Evolutionary conservation across 2,888 invertebrate species (phyloP).

Genomic region (Saturnia pavonia): DNA sequence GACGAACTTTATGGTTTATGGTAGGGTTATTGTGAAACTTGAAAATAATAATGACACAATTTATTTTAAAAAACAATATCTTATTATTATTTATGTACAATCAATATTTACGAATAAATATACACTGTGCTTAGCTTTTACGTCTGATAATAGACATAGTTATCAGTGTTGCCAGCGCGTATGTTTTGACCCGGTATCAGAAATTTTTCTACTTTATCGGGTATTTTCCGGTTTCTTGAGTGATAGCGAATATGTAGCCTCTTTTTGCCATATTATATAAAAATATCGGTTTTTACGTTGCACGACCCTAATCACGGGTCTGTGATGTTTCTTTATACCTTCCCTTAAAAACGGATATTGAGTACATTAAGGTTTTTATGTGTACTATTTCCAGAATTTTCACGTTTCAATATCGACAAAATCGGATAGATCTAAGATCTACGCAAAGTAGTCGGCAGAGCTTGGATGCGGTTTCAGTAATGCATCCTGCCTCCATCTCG

Average conservation of each 20-base stretch:
- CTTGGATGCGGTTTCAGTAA: background rate
- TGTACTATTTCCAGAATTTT: background rate
- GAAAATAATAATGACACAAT: background rate
- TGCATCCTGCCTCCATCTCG: background rate
- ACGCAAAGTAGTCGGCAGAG: background rate
- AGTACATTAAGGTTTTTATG: background rate
- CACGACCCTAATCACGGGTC: too few relatives aligned
- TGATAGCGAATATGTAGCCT: too few relatives aligned
- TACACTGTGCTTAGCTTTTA: background rate
- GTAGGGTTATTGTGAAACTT: too few relatives aligned
- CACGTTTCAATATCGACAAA: background rate
- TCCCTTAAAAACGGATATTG: background rate
- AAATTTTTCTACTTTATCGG: too few relatives aligned
- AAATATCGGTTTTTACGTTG: too few relatives aligned
- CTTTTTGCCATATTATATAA: background rate
- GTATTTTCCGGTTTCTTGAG: too few relatives aligned
- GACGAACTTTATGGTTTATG: too few relatives aligned
- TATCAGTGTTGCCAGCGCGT: background rate
- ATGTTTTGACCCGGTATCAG: background rate
- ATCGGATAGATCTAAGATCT: background rate
- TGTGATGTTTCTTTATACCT: too few relatives aligned
- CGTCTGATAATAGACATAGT: background rate
- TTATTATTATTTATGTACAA: background rate
- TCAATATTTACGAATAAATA: conserved; percentile 2
- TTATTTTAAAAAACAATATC: background rate